A percentile compares a stretch with the other conserved stretches of the same genome.
These are phyloP conservation scores for Coremacera marginata DNA, from an alignment of 2,888 invertebrate genomes.

Conservation along the genomic window DNA sequence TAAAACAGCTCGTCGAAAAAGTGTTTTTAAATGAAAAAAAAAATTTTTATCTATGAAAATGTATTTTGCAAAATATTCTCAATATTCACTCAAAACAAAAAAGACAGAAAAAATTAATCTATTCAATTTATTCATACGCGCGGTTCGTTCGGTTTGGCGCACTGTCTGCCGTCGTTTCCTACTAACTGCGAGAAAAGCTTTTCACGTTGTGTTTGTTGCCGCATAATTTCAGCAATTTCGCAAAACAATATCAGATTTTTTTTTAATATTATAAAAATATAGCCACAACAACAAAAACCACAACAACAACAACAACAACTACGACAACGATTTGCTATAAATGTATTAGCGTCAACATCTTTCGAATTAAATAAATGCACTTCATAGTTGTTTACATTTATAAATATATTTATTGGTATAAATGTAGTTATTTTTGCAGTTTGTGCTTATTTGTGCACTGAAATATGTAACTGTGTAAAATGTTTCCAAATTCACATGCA, in stretches of 20 bases:
- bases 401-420: no score
- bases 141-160: conserved; percentile 28
- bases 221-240: conserved; percentile 9
- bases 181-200: conserved; percentile 58
- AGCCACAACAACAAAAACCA: conserved; percentile 17
- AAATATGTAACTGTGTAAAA: no score
- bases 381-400: background rate
- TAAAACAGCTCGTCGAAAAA: background rate
- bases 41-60: conserved; percentile 8
- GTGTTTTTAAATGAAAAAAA: background rate
- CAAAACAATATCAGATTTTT: conserved; percentile 20
- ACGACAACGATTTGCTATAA: conserved; percentile 12
- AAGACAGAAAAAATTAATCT: conserved; percentile 11
- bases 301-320: conserved; percentile 24
- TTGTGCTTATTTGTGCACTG: no score
- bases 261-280: background rate
- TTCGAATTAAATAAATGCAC: background rate
- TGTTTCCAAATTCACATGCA: no score
- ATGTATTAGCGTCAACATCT: background rate
- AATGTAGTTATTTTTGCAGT: no score
- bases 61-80: conserved; percentile 1
- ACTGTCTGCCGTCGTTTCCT: conserved; percentile 47
- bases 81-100: background rate
- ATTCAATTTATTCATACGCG: conserved; percentile 42
- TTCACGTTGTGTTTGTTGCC: conserved; percentile 44